Conservation (phyloP, 2,888 invertebrate genomes). For the Amphipyra berbera region DNA sequence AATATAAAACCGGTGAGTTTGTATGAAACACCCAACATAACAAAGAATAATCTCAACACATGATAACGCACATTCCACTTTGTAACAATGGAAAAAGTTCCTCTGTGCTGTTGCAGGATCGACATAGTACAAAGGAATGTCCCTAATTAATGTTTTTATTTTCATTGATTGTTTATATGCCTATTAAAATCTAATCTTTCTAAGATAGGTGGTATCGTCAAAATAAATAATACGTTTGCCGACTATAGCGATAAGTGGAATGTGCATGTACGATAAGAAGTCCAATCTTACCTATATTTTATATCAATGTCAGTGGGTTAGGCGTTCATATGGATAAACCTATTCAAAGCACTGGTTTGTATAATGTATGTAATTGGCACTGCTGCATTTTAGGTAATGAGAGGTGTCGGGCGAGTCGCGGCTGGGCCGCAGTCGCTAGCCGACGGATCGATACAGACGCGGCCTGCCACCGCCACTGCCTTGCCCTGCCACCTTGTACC, state of each 20-base stretch:
- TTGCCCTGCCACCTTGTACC: slow-evolving; percentile 65
- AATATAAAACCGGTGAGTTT: too few relatives aligned
- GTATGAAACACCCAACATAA: too few relatives aligned
- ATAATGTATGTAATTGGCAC: slow-evolving; percentile 46
- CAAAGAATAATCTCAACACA: too few relatives aligned
- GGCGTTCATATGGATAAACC: slow-evolving; percentile 5
- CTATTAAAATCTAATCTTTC: slow-evolving; percentile 18
- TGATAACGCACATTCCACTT: too few relatives aligned
- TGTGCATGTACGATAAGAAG: slow-evolving; percentile 36
- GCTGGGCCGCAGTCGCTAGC: slow-evolving; percentile 59
- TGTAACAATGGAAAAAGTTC: too few relatives aligned
- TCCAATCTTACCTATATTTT: slow-evolving; percentile 32
- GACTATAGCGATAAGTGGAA: slow-evolving; percentile 4
- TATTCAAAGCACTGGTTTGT: slow-evolving; percentile 28
- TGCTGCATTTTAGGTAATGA: slow-evolving; percentile 66
- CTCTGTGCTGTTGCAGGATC: too few relatives aligned
- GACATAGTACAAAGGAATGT: background rate
- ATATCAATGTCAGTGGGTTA: slow-evolving; percentile 50
- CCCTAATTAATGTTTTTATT: background rate
- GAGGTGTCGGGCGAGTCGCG: slow-evolving; percentile 71
- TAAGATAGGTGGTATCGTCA: slow-evolving; percentile 19
- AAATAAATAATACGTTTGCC: slow-evolving; percentile 30
- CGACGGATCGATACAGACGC: slow-evolving; percentile 71
- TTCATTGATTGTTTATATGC: slow-evolving; percentile 3
- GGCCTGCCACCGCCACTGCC: slow-evolving; percentile 68